Conservation (phyloP, 1,140 invertebrate genomes). For the Eulimnadia texana region DNA sequence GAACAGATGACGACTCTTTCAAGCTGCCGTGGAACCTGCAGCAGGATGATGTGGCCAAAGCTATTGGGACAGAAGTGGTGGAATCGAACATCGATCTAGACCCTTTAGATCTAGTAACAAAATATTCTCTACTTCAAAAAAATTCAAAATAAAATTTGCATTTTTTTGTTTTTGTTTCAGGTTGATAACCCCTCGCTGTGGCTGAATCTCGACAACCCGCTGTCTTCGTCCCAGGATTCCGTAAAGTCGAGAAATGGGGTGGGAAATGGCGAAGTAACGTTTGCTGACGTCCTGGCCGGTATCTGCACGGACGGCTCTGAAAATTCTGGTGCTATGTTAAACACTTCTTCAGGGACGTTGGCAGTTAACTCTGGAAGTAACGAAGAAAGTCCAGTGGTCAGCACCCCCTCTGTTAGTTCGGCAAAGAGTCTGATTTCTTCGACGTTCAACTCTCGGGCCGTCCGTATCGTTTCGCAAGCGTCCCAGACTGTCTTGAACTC, state of each 20-base stretch:
- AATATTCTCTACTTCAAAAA: no score
- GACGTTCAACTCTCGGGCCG: no score
- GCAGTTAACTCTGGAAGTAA: no score
- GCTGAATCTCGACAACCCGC: conserved; percentile 2
- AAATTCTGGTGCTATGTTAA: neutral
- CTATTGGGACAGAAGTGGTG: neutral
- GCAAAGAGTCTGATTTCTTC: no score
- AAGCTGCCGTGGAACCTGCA: neutral
- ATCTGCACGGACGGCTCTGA: neutral
- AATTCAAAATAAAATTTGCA: no score
- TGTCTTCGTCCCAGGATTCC: neutral
- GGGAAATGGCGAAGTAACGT: neutral
- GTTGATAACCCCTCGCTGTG: conserved; percentile 12
- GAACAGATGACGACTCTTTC: neutral
- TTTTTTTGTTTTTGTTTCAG: neutral
- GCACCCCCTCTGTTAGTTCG: no score
- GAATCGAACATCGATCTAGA: neutral
- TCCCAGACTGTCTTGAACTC: no score
- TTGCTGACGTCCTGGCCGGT: neutral
- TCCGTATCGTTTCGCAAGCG: no score
- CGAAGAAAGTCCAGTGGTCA: no score
- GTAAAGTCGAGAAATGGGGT: neutral
- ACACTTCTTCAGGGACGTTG: no score
- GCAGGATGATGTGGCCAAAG: neutral
- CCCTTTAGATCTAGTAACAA: neutral